Percentiles rank a stretch among this genome's conserved stretches.
Evolutionary conservation across 2,888 invertebrate species (phyloP).

Genomic region (Lomographa bimaculata): DNA sequence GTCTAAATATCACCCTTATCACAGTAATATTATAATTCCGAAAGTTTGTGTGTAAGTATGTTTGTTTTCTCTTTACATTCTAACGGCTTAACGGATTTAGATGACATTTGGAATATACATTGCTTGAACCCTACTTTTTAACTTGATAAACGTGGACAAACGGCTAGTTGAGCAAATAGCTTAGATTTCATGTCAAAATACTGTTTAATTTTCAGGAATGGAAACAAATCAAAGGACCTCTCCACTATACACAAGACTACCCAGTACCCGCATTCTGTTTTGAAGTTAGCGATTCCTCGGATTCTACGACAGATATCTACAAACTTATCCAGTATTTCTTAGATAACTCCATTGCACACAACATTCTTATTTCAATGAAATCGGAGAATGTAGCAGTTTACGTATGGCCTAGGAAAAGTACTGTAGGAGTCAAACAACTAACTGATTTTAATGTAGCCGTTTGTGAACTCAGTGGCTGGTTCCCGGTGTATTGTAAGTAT

Average conservation of each 20-base stretch:
- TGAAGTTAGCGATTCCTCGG: constrained; percentile 64
- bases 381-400: constrained; percentile 76
- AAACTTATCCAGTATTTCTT: constrained; percentile 83
- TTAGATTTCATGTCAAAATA: too few species aligned
- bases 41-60: too few species aligned
- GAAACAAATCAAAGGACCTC: constrained; percentile 71
- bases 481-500: constrained; percentile 86
- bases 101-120: too few species aligned
- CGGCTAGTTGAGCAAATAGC: too few species aligned
- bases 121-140: too few species aligned
- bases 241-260: constrained; percentile 78
- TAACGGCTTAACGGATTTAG: too few species aligned
- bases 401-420: constrained; percentile 86
- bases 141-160: too few species aligned
- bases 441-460: constrained; percentile 87
- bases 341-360: constrained; percentile 87
- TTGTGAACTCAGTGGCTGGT: constrained; percentile 90
- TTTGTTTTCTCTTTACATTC: too few species aligned
- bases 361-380: constrained; percentile 87
- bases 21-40: too few species aligned
- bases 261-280: constrained; percentile 89
- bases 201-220: constrained; percentile 73
- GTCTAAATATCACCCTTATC: too few species aligned
- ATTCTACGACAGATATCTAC: constrained; percentile 60
- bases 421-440: constrained; percentile 81